Base-by-base conservation (phyloP, 1,140 invertebrate genomes). In the Homalodisca vitripennis region DNA sequence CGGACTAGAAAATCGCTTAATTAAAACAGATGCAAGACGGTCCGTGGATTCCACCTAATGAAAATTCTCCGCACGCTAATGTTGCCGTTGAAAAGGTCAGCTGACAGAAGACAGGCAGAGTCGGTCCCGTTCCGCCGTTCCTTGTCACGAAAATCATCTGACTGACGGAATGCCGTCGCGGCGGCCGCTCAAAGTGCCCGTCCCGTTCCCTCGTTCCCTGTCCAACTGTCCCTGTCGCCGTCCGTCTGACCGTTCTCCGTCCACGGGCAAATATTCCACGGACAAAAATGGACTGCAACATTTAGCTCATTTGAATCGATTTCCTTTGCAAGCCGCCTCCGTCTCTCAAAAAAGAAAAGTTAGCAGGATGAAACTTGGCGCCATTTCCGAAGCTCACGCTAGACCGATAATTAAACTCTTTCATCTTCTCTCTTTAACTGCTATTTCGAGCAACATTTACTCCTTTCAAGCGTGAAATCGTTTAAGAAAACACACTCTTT, bases 51-150 rank as follows among this genome's bases (percentile, higher is more conserved):
- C 48, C 48, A 20, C 22, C 48, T 51, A 51, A 51, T 51, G 48
- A 51, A 51, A 51, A 51, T 51, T 51, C 48, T 20, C 48, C 48
- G 48, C 48, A 51, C 48, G 48, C 48, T 51, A 51, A 51, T 51
- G 22, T n/a, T 51, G 48, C 48, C 48, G 48, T 51, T 51, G 48
- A 51, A 51, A 51, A 51, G 48, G 48, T 51, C 48, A 51, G 17
- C 3, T 22, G 34, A 17, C n/a, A n/a, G 34, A 17, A 6, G 6
- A 17, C 17, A 14, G 3, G n/a, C 48, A 51, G 48, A 20, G 6
- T 3, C 48, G 48, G 48, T 51, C n/a, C 48, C 48, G 48, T 51
- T 51, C 48, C n/a, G n/a, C 3, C 48, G 48, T 10, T 51, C 48
- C 48, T 51, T 51, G 48, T 51, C 48, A 12, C 48, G 6, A 51